Evolutionary conservation across 2,797 vertebrate genomes (phyloP), one percentile per base, ranked within the genome.

Genomic region (Bovichtus variegatus): DNA sequence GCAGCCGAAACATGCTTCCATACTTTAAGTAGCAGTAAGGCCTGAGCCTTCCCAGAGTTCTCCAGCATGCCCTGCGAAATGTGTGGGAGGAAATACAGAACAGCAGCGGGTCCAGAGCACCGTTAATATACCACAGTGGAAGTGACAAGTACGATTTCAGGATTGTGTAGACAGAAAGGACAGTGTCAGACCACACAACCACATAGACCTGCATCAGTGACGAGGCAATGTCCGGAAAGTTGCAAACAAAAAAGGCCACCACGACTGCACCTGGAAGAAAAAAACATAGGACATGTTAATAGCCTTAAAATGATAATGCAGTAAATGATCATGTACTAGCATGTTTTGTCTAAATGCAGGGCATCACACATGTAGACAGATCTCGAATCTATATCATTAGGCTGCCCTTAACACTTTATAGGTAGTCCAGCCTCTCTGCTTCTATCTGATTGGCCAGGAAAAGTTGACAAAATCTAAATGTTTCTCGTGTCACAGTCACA

Each of bases 161-260:
- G 55, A 94, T 74, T 0, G 94, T 96, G 78, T 96, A 95, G 57
- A 93, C 80, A 1, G 82, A 88, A 34, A 87, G 89, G 53, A 95
- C 82, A 0, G 89, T 93, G 57, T 91, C 88, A 0, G 94, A 93
- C 95, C 95, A 96, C 41, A 93, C 91, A 1, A 91, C 86, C 51
- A 93, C 87, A 4, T 95, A 96, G 19, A 95, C 93, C 75, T 96
- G 95, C 95, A 96, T 95, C 78, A 96, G 88, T 0, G 94, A 96
- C 0, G 95, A 95, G 9, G 93, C 93, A 5, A 95, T 95, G 84
- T 96, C 95, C 0, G 94, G 95, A 71, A 95, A 96, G 83, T 96
- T 96, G 85, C 92, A 95, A 63, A 96, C 66, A 69, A 96, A 95
- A 78, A 96, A 96, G 29, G 93, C 92, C 53, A 94, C 89, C 53